phyloP scores from a whole-genome alignment of 37 sponge, comb jelly and placozoan genomes.

The Crambe crambe region DNA sequence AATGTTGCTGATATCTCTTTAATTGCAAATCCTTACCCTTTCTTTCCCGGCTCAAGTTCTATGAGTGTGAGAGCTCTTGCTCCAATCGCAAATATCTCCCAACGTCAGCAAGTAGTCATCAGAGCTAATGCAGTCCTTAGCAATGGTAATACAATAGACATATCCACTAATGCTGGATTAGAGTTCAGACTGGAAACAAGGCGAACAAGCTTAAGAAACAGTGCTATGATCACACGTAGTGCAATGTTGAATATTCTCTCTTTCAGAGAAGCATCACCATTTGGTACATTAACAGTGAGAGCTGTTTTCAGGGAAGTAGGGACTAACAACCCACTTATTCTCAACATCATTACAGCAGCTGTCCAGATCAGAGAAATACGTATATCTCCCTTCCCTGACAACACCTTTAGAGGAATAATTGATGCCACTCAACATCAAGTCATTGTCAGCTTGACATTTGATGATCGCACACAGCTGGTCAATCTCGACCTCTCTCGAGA shows the following conservation, averaged over 20 bases:
- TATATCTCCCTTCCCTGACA: slow-evolving; percentile 18
- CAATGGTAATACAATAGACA: slow-evolving; percentile 32
- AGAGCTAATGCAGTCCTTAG: slow-evolving; percentile 26
- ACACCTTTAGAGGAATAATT: slow-evolving; percentile 44
- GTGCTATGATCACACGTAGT: neutral
- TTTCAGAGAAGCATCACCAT: neutral
- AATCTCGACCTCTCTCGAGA: slow-evolving; percentile 8
- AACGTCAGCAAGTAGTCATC: slow-evolving; percentile 34
- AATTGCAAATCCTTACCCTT: slow-evolving; percentile 48
- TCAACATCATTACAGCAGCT: slow-evolving; percentile 13
- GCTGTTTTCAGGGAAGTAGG: slow-evolving; percentile 19
- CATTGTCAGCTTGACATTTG: slow-evolving; percentile 25
- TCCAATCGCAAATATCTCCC: slow-evolving; percentile 35
- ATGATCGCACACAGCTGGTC: slow-evolving; percentile 37
- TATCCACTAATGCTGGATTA: slow-evolving; percentile 24
- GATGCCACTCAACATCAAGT: slow-evolving; percentile 22
- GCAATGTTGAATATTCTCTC: slow-evolving; percentile 8
- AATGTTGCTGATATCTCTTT: slow-evolving; percentile 10
- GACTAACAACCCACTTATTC: neutral
- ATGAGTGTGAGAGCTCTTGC: slow-evolving; percentile 16
- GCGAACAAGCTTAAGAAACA: neutral
- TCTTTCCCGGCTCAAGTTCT: slow-evolving; percentile 45
- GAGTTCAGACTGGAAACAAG: neutral
- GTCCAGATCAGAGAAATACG: slow-evolving; percentile 29
- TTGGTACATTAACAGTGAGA: slow-evolving; percentile 15